A percentile compares a stretch with the other conserved stretches of the same genome.
Conservation (phyloP, 1,140 invertebrate species). For the Chelonus insularis region DNA sequence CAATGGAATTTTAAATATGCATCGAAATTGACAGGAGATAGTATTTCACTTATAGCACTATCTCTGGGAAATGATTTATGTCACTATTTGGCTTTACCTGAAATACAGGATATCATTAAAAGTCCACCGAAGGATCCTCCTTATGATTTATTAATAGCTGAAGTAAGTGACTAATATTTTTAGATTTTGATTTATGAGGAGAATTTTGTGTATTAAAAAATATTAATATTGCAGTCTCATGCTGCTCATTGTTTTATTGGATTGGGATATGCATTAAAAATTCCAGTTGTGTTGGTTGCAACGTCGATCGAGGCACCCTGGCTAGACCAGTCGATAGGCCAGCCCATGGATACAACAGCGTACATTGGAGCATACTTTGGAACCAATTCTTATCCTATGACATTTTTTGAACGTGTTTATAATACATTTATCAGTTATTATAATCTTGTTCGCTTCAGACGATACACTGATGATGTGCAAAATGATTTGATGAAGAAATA, state of each 20-base stretch:
- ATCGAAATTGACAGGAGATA: background rate
- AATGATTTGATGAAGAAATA: constrained; percentile 35
- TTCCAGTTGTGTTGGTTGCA: constrained; percentile 28
- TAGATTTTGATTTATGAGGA: too few species aligned
- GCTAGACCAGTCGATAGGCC: constrained; percentile 26
- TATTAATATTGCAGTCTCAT: too few species aligned
- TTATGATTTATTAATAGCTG: constrained; percentile 41
- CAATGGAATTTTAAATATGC: background rate
- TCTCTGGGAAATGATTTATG: constrained; percentile 23
- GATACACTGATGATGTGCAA: constrained; percentile 31
- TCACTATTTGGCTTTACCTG: constrained; percentile 21
- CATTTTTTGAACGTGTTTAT: constrained; percentile 39
- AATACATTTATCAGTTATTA: constrained; percentile 32
- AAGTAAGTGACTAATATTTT: too few species aligned
- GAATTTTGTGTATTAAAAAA: too few species aligned
- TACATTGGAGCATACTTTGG: constrained; percentile 39
- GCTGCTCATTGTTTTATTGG: constrained; percentile 32
- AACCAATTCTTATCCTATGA: constrained; percentile 36
- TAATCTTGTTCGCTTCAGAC: constrained; percentile 8
- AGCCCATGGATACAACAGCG: constrained; percentile 36
- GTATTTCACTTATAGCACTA: background rate
- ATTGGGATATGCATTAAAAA: constrained; percentile 24
- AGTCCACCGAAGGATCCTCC: constrained; percentile 42
- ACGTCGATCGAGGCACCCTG: constrained; percentile 28
- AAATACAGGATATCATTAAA: constrained; percentile 36